A percentile compares a stretch with the other conserved stretches of the same genome.
These are phyloP conservation scores for Yponomeuta cagnagella DNA, from an alignment of 2,888 invertebrate species.

Conservation along the genomic window DNA sequence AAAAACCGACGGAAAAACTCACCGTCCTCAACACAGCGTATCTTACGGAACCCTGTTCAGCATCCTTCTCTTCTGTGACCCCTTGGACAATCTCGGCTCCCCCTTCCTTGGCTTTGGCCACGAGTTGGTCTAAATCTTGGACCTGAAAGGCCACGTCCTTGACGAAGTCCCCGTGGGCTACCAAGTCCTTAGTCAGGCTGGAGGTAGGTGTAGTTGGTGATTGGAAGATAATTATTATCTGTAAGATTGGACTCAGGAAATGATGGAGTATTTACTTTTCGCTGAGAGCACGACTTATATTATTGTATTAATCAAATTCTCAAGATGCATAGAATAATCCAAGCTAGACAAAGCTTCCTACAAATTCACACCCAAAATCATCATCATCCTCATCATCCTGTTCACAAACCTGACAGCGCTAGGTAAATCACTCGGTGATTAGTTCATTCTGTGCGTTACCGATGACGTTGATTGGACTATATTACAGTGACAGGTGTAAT, in stretches of 20 bases:
- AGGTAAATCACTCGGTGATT: too few relatives aligned
- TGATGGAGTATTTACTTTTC: too few relatives aligned
- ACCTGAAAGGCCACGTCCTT: conserved; percentile 97
- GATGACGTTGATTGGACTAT: too few relatives aligned
- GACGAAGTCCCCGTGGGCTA: conserved; percentile 95
- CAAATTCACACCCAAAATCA: too few relatives aligned
- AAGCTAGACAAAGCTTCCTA: too few relatives aligned
- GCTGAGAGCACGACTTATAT: too few relatives aligned
- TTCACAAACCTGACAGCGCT: too few relatives aligned
- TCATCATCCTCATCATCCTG: too few relatives aligned
- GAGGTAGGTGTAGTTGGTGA: conserved; percentile 85
- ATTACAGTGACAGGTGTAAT: too few relatives aligned
- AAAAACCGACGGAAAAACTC: conserved; percentile 20
- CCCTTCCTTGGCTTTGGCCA: conserved; percentile 84
- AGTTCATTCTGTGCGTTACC: too few relatives aligned
- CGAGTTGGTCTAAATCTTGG: conserved; percentile 90
- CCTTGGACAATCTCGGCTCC: conserved; percentile 90
- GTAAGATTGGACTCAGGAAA: neutral
- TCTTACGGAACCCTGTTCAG: conserved; percentile 83
- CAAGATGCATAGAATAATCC: too few relatives aligned
- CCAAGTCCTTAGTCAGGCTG: conserved; percentile 82
- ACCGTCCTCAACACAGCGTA: conserved; percentile 95
- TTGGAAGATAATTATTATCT: conserved; percentile 94
- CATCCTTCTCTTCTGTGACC: conserved; percentile 90
- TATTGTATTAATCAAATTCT: too few relatives aligned